Evolutionary conservation across 2,113 vertebrate genomes (phyloP).

Genomic region (Lophochroa leadbeateri): DNA sequence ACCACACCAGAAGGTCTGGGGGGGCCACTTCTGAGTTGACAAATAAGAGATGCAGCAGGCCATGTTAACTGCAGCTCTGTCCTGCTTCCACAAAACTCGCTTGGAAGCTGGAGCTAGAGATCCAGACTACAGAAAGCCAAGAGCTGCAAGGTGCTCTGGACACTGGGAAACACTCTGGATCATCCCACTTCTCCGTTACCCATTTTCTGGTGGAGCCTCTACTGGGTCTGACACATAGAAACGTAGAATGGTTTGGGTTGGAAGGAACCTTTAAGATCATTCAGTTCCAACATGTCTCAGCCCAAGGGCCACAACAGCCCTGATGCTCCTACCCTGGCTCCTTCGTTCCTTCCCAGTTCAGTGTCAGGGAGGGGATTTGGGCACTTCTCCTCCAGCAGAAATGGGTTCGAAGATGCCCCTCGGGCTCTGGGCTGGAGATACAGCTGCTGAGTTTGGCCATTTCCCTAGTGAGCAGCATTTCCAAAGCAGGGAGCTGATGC

Average conservation of each 20-base stretch:
- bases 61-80: not conserved
- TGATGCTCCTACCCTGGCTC: not conserved
- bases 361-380: too few relatives aligned
- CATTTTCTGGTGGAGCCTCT: not conserved
- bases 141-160: not conserved
- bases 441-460: not conserved
- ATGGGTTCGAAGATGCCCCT: not conserved
- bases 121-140: not conserved
- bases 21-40: not conserved
- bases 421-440: not conserved
- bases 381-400: not conserved
- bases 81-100: not conserved
- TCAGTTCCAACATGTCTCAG: not conserved
- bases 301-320: not conserved
- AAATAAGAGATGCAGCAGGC: not conserved
- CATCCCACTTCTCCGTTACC: not conserved
- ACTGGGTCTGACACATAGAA: not conserved
- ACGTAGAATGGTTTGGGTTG: not conserved
- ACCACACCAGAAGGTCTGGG: not conserved
- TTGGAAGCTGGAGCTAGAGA: not conserved
- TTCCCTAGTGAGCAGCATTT: not conserved
- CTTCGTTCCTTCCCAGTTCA: not conserved
- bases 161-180: not conserved
- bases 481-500: not conserved
- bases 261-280: not conserved